Evolutionary conservation across 2,888 invertebrate species (phyloP), one percentile per base, ranked within the genome.

Genomic region (Odontomyia ornata): DNA sequence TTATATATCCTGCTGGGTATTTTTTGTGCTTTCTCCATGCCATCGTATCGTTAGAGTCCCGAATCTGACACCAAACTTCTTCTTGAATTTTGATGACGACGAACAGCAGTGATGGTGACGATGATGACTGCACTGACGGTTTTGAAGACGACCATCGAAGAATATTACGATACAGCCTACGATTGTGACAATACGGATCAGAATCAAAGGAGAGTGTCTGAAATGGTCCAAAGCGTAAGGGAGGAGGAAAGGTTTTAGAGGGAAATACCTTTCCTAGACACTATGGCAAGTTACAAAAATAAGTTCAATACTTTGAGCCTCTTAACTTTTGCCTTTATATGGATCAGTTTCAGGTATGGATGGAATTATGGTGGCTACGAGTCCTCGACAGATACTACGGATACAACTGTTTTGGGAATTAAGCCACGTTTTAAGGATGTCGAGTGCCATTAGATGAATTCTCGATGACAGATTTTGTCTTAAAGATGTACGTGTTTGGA

Each of bases 401-500:
- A 65, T 52, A 28, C 73, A 60, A 30, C 73, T 73, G 73, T 73
- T 73, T 73, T 30, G 18, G 73, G 23, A 73, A 73, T 57, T 57
- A 57, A 30, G 36, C 57, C 73, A 73, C 73, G 73, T 73, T 73
- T 69, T 36, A 73, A 73, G 73, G 73, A 73, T 73, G 73, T 73
- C 36, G 73, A 69, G 47, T n/a, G 43, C 36, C 43, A 73, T 72
- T 57, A 60, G 60, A 60, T 36, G 73, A 73, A 73, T 73, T 73
- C 52, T 73, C 60, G 43, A 36, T 73, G 73, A 73, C 73, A 73
- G 73, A 73, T 73, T 73, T 60, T 57, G 73, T 73, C 73, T 73
- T 73, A 57, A 73, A 57, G 73, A 57, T 15, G 60, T 73, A 73
- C 73, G 73, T 73, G 73, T 43, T 36, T 21, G 18, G 73, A 7